Conservation (phyloP, 2,797 vertebrate genomes). For the Stomatorhinus walkeri region DNA sequence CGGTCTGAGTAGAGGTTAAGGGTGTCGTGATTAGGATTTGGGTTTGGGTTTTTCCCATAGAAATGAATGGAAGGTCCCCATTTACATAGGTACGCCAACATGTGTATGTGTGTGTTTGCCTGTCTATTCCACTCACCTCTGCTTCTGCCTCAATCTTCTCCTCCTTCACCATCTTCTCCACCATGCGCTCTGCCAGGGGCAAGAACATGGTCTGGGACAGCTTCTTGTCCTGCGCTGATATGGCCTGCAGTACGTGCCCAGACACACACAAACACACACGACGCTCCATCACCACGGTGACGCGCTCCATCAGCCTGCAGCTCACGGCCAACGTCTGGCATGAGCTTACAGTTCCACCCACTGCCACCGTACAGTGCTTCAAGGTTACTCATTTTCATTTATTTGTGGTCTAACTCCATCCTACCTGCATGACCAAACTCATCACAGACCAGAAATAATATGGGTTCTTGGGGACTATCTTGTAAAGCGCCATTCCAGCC, state of each 20-base stretch:
- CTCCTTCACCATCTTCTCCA: slow-evolving; percentile 98
- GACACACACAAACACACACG: neutral
- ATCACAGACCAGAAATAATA: slow-evolving; percentile 99
- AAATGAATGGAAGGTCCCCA: neutral
- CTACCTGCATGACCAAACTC: slow-evolving; percentile 98
- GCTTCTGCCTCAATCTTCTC: slow-evolving; percentile 98
- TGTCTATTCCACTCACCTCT: slow-evolving; percentile 63
- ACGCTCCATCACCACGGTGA: neutral
- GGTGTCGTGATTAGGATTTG: neutral
- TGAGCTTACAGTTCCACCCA: neutral
- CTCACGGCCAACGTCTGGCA: neutral
- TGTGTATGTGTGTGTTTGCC: neutral
- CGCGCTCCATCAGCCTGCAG: neutral
- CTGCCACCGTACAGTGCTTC: too few species aligned
- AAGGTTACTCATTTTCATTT: neutral
- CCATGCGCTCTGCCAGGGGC: slow-evolving; percentile 94
- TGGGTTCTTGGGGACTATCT: slow-evolving; percentile 97
- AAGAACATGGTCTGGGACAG: slow-evolving; percentile 96
- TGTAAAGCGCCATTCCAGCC: slow-evolving; percentile 98
- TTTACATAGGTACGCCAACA: neutral
- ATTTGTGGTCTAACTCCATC: slow-evolving; percentile 28
- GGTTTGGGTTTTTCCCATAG: neutral
- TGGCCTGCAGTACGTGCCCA: slow-evolving; percentile 65
- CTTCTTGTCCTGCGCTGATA: slow-evolving; percentile 93
- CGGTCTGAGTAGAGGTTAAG: neutral